These are phyloP conservation scores for Phylloscopus trochiloides DNA, from an alignment of 2,113 vertebrate species.

Conservation along the genomic window DNA sequence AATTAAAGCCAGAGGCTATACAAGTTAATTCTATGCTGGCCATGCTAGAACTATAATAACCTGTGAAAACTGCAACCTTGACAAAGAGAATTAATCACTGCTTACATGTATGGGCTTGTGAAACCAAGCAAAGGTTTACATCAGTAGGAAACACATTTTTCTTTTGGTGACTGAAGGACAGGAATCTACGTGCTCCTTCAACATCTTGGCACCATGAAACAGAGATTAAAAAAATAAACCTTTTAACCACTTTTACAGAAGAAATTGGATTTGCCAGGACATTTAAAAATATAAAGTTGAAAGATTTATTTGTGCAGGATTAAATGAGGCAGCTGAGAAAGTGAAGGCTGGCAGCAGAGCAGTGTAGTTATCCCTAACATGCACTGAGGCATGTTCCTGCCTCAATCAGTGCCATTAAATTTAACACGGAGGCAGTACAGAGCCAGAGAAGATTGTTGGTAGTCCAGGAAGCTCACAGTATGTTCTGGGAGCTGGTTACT, in stretches of 20 bases:
- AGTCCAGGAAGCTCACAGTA: neutral
- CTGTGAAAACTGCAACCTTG: conserved; percentile 58
- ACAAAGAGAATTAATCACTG: conserved; percentile 38
- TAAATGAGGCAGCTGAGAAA: neutral
- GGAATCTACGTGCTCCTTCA: neutral
- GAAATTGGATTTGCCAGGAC: neutral
- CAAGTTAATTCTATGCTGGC: conserved; percentile 52
- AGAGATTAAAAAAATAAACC: neutral
- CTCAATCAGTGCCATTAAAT: neutral
- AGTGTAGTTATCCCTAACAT: neutral
- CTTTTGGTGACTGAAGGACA: neutral
- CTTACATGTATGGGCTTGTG: conserved; percentile 30
- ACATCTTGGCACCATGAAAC: neutral
- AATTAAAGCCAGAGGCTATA: conserved; percentile 55
- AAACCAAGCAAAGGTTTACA: neutral
- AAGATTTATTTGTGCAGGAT: conserved; percentile 8
- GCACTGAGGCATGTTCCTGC: neutral
- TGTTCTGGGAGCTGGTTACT: neutral
- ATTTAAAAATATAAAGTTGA: neutral
- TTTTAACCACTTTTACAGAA: neutral
- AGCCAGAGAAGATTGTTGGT: neutral
- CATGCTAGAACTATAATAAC: conserved; percentile 27
- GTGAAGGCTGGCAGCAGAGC: neutral
- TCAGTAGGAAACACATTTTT: conserved; percentile 34
- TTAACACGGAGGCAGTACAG: neutral